These are phyloP conservation scores for Myiagra hebetior DNA, from an alignment of 2,113 vertebrate species.

Conservation along the genomic window DNA sequence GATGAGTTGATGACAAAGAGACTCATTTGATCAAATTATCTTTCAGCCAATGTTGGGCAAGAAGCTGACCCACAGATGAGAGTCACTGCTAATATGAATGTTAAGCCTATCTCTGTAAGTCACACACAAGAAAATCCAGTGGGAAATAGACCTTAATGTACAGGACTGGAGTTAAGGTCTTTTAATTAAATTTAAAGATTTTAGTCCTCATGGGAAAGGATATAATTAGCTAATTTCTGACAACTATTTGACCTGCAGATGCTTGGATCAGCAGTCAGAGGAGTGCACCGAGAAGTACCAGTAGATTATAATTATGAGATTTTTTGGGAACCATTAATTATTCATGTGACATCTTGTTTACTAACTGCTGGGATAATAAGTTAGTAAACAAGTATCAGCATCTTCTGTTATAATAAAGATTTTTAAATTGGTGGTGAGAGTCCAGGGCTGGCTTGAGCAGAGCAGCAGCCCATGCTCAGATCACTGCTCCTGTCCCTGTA, in stretches of 20 bases:
- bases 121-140: slow-evolving; percentile 33
- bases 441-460: neutral
- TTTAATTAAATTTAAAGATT: slow-evolving; percentile 80
- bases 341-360: slow-evolving; percentile 44
- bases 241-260: slow-evolving; percentile 67
- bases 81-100: slow-evolving; percentile 31
- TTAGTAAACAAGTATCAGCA: neutral
- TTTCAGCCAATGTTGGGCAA: neutral
- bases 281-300: slow-evolving; percentile 47
- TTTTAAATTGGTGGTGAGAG: neutral
- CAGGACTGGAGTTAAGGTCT: slow-evolving; percentile 65
- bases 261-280: slow-evolving; percentile 63
- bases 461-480: neutral
- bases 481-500: neutral
- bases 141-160: slow-evolving; percentile 59
- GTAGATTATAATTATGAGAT: slow-evolving; percentile 61
- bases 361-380: neutral
- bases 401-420: neutral
- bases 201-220: slow-evolving; percentile 60
- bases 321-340: slow-evolving; percentile 34
- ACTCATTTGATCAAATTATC: slow-evolving; percentile 28
- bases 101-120: slow-evolving; percentile 24
- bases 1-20: neutral
- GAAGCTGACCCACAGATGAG: neutral
- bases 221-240: slow-evolving; percentile 76